Conservation (phyloP, 1,140 invertebrate genomes). For the Drosophila nebulosa region DNA sequence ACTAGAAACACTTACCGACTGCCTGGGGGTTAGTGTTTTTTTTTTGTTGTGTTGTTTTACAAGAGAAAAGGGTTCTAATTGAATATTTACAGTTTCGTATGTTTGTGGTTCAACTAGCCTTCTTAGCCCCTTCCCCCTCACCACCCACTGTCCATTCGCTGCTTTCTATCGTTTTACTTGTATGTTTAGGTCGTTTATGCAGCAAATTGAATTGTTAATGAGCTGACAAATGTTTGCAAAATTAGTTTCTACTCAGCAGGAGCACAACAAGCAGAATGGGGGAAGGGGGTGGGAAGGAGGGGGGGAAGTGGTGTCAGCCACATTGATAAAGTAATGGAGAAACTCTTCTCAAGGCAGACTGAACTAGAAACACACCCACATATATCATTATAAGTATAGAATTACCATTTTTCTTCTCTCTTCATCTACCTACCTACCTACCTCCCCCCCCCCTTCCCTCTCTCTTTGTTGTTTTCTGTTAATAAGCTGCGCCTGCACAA, state of each 20-base stretch:
- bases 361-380: neutral
- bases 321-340: neutral
- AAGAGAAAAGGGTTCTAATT: conserved; percentile 73
- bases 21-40: neutral
- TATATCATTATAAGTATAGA: neutral
- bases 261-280: neutral
- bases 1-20: neutral
- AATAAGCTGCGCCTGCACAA: neutral
- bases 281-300: neutral
- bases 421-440: neutral
- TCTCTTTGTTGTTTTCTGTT: neutral
- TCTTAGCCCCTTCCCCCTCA: no score
- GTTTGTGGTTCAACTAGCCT: conserved; percentile 39
- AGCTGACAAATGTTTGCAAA: conserved; percentile 70
- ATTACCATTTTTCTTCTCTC: neutral
- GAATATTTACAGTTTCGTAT: conserved; percentile 71
- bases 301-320: neutral
- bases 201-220: conserved; percentile 79
- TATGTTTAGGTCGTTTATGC: conserved; percentile 74
- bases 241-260: conserved; percentile 46
- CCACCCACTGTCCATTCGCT: neutral
- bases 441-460: neutral
- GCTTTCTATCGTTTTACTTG: conserved; percentile 17
- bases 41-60: neutral
- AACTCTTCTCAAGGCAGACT: neutral